phyloP scores from a whole-genome alignment of 1,140 invertebrate genomes.

The Ptiloglossa arizonensis region DNA sequence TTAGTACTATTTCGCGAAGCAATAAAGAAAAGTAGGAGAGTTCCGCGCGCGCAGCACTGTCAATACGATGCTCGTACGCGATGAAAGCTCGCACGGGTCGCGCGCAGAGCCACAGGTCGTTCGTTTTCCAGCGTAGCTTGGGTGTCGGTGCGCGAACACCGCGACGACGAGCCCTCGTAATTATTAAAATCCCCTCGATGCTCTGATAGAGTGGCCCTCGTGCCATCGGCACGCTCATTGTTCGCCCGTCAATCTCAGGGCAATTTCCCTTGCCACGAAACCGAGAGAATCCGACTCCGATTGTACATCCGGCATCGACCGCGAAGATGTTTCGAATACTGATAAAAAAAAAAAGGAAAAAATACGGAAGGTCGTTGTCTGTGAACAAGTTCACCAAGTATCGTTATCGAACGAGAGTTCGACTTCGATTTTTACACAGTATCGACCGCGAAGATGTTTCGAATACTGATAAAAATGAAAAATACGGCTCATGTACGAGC shows the following conservation, averaged over 20 bases:
- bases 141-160: slow-evolving; percentile 6
- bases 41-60: no score
- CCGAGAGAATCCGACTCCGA: slow-evolving; percentile 40
- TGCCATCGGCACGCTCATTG: slow-evolving; percentile 68
- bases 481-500: no score
- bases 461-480: no score
- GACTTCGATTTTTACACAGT: no score
- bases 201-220: slow-evolving; percentile 67
- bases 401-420: neutral
- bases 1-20: no score
- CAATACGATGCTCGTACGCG: slow-evolving; percentile 11
- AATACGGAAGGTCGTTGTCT: neutral
- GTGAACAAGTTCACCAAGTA: neutral
- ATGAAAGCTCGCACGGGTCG: neutral
- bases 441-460: no score
- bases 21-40: no score
- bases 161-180: slow-evolving; percentile 62
- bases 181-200: slow-evolving; percentile 70
- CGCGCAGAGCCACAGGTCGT: slow-evolving; percentile 3
- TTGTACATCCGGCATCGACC: slow-evolving; percentile 43
- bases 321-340: slow-evolving; percentile 40
- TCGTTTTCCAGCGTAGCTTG: slow-evolving; percentile 40
- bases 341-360: neutral
- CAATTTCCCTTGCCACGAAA: slow-evolving; percentile 51
- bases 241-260: slow-evolving; percentile 66